Conservation (phyloP, 2,113 vertebrate genomes). For the Tragelaphus scriptus region DNA sequence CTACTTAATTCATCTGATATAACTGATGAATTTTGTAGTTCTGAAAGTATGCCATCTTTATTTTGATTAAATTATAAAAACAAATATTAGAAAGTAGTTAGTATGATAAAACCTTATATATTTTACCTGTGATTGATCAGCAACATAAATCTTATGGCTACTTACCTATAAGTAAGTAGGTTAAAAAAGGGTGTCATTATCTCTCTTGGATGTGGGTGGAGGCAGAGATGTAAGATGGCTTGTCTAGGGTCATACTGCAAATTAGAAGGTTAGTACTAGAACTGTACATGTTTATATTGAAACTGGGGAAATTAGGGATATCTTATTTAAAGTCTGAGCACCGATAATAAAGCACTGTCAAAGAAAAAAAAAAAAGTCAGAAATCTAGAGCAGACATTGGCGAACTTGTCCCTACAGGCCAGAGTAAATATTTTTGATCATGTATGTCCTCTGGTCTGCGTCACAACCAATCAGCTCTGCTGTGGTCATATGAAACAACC, state of each 20-base stretch:
- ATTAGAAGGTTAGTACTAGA: neutral
- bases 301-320: no score
- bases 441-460: neutral
- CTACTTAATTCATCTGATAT: slow-evolving; percentile 73
- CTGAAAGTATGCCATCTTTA: slow-evolving; percentile 71
- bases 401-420: neutral
- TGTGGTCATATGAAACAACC: neutral
- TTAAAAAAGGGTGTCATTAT: neutral
- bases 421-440: neutral
- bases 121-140: slow-evolving; percentile 20
- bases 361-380: no score
- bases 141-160: neutral
- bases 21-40: slow-evolving; percentile 73
- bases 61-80: slow-evolving; percentile 55
- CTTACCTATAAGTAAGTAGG: neutral
- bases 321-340: no score
- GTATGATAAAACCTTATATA: neutral
- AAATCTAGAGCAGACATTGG: neutral
- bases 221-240: neutral
- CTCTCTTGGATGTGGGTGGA: neutral
- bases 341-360: no score
- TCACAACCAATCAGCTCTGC: neutral
- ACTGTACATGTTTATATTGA: no score
- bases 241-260: neutral
- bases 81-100: slow-evolving; percentile 21